Evolutionary conservation across 2,888 invertebrate species (phyloP).

Genomic region (Scaptomyza tumidula): DNA sequence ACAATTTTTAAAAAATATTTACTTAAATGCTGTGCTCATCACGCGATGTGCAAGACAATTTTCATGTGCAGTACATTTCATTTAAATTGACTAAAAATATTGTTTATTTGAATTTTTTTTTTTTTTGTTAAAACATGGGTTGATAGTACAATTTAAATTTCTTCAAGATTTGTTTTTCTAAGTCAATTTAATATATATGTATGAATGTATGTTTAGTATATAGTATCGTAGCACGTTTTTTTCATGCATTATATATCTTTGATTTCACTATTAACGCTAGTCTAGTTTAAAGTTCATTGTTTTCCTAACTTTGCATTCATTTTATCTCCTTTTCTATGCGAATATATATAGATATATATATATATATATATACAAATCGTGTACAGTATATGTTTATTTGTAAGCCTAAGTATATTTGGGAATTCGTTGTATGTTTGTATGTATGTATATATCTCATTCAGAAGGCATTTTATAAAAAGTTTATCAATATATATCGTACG

Average conservation of each 20-base stretch:
- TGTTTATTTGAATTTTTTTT: neutral
- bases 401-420: conserved; percentile 34
- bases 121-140: neutral
- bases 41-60: conserved; percentile 36
- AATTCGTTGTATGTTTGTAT: conserved; percentile 17
- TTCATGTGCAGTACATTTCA: conserved; percentile 48
- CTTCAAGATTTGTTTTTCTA: conserved; percentile 6
- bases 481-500: conserved; percentile 12
- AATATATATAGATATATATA: neutral
- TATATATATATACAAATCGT: neutral
- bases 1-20: conserved; percentile 2
- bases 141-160: conserved; percentile 44
- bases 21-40: conserved; percentile 40
- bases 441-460: conserved; percentile 36
- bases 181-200: conserved; percentile 34
- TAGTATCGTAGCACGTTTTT: conserved; percentile 32
- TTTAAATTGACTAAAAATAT: conserved; percentile 60
- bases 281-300: conserved; percentile 46
- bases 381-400: conserved; percentile 7
- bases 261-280: conserved; percentile 44
- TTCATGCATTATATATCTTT: conserved; percentile 28
- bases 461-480: conserved; percentile 64
- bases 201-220: conserved; percentile 18
- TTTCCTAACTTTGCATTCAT: conserved; percentile 43
- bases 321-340: neutral